Conservation (phyloP, 2,888 invertebrate species). For the Agrotis clavis region DNA sequence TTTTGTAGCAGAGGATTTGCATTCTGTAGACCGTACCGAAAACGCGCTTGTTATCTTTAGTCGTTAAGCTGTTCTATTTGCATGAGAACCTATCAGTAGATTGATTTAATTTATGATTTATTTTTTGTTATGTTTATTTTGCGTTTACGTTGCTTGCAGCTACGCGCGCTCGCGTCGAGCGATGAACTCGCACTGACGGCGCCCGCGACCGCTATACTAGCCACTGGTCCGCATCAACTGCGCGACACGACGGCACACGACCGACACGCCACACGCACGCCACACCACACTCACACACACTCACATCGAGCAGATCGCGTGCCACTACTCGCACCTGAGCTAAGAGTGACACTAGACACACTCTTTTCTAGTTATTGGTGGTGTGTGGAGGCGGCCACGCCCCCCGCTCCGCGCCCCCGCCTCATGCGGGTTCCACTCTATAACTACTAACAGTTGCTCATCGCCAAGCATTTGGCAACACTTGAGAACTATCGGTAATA, state of each 20-base stretch:
- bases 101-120: conserved; percentile 20
- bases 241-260: conserved; percentile 13
- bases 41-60: neutral
- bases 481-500: neutral
- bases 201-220: conserved; percentile 25
- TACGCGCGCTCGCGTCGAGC: conserved; percentile 60
- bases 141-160: conserved; percentile 63
- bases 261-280: conserved; percentile 15
- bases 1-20: neutral
- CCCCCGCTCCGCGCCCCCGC: neutral
- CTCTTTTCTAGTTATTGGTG: neutral
- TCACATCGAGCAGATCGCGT: conserved; percentile 9
- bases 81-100: conserved; percentile 8
- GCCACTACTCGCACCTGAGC: neutral
- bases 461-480: neutral
- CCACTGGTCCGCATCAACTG: conserved; percentile 19
- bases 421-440: neutral
- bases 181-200: conserved; percentile 67
- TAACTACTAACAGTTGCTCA: neutral
- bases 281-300: conserved; percentile 3
- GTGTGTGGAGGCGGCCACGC: neutral
- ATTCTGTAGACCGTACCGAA: neutral
- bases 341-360: neutral
- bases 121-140: conserved; percentile 56
- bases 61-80: conserved; percentile 5